Evolutionary conservation across 2,113 vertebrate species (phyloP), one percentile per base, ranked within the genome.

Genomic region (Acanthisitta chloris): DNA sequence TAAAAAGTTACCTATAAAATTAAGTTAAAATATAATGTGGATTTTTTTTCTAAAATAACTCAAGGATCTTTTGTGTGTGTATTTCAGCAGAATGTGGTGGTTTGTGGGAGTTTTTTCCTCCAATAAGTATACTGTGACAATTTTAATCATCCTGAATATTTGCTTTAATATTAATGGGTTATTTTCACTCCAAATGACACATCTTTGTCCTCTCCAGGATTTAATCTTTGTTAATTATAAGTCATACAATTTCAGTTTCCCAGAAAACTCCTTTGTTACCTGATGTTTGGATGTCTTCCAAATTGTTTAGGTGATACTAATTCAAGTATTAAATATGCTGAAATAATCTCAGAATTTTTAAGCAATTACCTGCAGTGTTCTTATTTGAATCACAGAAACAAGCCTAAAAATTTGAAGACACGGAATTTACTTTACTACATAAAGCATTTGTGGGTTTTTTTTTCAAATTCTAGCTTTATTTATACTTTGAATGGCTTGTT

Each of bases 291-390:
- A 82, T 66, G 31, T 40, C 64, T 93, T 94, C 90, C 78, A 94
- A 62, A 92, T 21, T 95, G 31, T 96, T 89, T 86, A 57, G 73
- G 45, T 51, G 36, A 45, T 81, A 76, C 9, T 88, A 88, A 91
- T 91, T 97, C 55, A 88, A 91, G 31, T 10, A 77, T 88, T 90
- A 49, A 84, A 4, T 48, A 38, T 28, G 13, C 48, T 92, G 46
- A 92, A 91, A 83, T 81, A 84, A 79, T 94, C 28, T 73, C 42
- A 62, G 25, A 88, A 17, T 86, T 90, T 91, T 38, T 84, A 90
- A 29, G n/a, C 90, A 93, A 76, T 88, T 92, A 76, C 54, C 25
- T 91, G 25, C 2, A 3, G 8, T 25, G 10, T 31, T 95, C 25
- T 66, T 84, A 70, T 51, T 73, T 34, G n/a, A 83, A 81, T 49